phyloP scores from a whole-genome alignment of 2,797 vertebrate species.

The Coreius guichenoti region DNA sequence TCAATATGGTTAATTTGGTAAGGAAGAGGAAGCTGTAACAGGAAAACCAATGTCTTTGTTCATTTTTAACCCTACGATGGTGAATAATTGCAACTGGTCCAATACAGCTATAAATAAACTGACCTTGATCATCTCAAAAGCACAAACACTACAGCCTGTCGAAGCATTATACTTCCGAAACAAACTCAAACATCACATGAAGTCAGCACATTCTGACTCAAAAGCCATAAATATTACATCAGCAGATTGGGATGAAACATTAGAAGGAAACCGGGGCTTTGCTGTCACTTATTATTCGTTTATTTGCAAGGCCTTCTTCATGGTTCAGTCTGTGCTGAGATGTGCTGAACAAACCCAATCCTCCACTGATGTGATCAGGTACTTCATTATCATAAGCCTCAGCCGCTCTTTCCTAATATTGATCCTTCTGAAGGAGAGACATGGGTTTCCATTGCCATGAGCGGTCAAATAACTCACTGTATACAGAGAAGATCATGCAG shows the following conservation, averaged over 20 bases:
- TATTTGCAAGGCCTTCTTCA: background rate
- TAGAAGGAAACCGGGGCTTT: background rate
- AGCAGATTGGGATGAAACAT: background rate
- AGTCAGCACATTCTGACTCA: background rate
- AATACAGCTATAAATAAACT: background rate
- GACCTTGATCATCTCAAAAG: background rate
- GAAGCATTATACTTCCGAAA: background rate
- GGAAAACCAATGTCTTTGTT: background rate
- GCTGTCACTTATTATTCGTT: background rate
- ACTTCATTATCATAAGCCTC: background rate
- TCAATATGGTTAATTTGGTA: background rate
- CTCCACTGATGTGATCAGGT: background rate
- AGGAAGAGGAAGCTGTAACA: background rate
- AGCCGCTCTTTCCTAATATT: background rate
- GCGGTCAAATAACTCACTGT: background rate
- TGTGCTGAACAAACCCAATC: background rate
- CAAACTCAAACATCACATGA: background rate
- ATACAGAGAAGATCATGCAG: background rate
- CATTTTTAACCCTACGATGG: background rate
- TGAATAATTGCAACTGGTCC: background rate
- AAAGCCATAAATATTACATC: background rate
- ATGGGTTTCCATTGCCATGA: background rate
- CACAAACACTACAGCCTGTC: background rate
- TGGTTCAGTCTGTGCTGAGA: background rate
- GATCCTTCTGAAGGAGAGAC: background rate